Evolutionary conservation across 1,140 invertebrate species (phyloP).

Genomic region (Prorops nasuta): DNA sequence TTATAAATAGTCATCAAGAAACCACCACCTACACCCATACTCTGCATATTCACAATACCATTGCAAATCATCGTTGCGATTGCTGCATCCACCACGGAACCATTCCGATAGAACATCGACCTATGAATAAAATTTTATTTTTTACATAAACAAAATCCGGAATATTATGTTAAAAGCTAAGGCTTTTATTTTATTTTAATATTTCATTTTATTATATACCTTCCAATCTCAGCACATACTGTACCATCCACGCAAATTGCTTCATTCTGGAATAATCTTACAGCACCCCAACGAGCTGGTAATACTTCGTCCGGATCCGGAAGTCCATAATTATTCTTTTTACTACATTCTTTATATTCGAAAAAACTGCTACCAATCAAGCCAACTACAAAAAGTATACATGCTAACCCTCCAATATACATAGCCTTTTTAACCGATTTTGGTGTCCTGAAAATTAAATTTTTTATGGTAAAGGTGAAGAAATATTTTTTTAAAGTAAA

Average conservation of each 20-base stretch:
- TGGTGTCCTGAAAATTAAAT: too few species aligned
- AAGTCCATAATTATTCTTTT: too few species aligned
- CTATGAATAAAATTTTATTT: slow-evolving; percentile 48
- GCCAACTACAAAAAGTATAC: too few species aligned
- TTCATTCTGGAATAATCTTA: slow-evolving; percentile 63
- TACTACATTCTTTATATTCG: too few species aligned
- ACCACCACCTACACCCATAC: slow-evolving; percentile 86
- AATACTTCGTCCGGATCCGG: not conserved
- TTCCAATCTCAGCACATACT: slow-evolving; percentile 75
- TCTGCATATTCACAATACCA: slow-evolving; percentile 80
- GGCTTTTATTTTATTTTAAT: not conserved
- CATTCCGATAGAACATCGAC: slow-evolving; percentile 73
- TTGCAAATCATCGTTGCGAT: slow-evolving; percentile 84
- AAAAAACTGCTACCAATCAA: too few species aligned
- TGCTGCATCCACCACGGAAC: slow-evolving; percentile 85
- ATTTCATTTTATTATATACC: slow-evolving; percentile 55
- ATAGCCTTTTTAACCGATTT: too few species aligned
- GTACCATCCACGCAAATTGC: slow-evolving; percentile 76
- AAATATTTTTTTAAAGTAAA: too few species aligned
- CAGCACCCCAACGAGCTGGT: slow-evolving; percentile 35
- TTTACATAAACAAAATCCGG: too few species aligned
- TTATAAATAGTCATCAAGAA: slow-evolving; percentile 82
- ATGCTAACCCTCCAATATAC: too few species aligned
- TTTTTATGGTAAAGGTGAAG: too few species aligned
- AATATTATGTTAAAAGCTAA: too few species aligned